phyloP scores from a whole-genome alignment of 2,113 vertebrate species.

The Mohoua ochrocephala region DNA sequence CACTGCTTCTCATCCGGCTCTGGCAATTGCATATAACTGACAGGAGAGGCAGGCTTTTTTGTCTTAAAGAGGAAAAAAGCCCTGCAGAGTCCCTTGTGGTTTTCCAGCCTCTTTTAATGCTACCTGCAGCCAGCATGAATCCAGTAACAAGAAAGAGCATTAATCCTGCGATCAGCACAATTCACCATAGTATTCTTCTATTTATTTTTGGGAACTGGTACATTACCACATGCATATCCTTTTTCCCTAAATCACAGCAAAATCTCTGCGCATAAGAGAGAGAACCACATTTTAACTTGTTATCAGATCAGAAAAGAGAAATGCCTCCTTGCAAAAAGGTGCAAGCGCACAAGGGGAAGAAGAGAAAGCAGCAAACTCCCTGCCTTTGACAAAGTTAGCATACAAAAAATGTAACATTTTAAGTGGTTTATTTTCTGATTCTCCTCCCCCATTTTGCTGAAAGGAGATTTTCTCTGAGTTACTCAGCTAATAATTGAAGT shows the following conservation, averaged over 20 bases:
- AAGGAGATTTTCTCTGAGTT: not conserved
- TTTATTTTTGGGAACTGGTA: conserved; percentile 2
- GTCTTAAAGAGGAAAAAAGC: not conserved
- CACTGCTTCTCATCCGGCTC: not conserved
- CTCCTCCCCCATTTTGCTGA: not conserved
- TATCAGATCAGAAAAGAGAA: not conserved
- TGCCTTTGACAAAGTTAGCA: not conserved
- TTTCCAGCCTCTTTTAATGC: not conserved
- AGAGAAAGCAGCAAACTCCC: not conserved
- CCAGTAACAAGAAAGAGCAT: not conserved
- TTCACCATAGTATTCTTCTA: not conserved
- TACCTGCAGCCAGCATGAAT: not conserved
- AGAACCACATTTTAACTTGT: not conserved
- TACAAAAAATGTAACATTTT: not conserved
- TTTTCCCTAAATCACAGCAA: not conserved
- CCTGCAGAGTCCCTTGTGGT: not conserved
- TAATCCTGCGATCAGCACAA: not conserved
- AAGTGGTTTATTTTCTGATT: not conserved
- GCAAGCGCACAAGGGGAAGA: not conserved
- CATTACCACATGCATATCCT: not conserved
- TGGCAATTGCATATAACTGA: not conserved
- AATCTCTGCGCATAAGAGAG: not conserved
- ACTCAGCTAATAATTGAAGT: not conserved
- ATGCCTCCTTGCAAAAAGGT: not conserved
- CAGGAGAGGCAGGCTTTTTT: not conserved